phyloP scores from a whole-genome alignment of 2,888 invertebrate species.

The Ischnura elegans region DNA sequence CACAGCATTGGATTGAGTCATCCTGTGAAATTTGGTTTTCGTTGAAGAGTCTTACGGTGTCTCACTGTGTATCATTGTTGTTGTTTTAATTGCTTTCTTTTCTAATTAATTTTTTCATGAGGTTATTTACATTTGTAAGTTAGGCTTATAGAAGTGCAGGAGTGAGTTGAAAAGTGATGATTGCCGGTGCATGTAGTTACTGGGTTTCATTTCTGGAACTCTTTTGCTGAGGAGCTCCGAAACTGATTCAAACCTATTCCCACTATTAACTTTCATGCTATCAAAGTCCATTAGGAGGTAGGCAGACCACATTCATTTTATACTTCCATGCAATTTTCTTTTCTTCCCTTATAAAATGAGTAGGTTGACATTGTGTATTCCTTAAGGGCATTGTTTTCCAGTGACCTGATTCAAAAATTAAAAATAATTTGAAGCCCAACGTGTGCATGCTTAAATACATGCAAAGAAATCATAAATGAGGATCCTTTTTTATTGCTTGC shows the following conservation, averaged over 20 bases:
- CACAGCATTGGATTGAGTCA: too few relatives aligned
- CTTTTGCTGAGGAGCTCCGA: not conserved
- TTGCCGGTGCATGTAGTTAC: not conserved
- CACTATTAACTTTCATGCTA: constrained; percentile 58
- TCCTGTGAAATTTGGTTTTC: too few relatives aligned
- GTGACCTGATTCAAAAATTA: constrained; percentile 23
- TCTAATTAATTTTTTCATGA: not conserved
- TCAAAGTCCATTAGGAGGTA: constrained; percentile 62
- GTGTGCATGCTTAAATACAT: constrained; percentile 47
- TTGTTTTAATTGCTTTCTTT: not conserved
- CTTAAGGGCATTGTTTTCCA: constrained; percentile 40
- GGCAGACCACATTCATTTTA: constrained; percentile 44
- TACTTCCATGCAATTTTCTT: constrained; percentile 55
- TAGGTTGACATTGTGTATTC: constrained; percentile 45
- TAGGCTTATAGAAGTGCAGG: not conserved
- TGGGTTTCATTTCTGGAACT: not conserved
- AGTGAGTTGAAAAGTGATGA: not conserved
- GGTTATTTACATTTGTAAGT: not conserved
- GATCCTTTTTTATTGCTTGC: constrained; percentile 40
- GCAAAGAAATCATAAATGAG: constrained; percentile 43
- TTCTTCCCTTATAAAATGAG: constrained; percentile 35
- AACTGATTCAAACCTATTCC: constrained; percentile 50
- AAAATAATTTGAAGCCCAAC: not conserved
- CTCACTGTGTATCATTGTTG: not conserved
- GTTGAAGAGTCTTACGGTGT: too few relatives aligned